These are phyloP conservation scores for Pangasius larnaudii DNA, from an alignment of 2,797 vertebrate genomes.

Conservation along the genomic window DNA sequence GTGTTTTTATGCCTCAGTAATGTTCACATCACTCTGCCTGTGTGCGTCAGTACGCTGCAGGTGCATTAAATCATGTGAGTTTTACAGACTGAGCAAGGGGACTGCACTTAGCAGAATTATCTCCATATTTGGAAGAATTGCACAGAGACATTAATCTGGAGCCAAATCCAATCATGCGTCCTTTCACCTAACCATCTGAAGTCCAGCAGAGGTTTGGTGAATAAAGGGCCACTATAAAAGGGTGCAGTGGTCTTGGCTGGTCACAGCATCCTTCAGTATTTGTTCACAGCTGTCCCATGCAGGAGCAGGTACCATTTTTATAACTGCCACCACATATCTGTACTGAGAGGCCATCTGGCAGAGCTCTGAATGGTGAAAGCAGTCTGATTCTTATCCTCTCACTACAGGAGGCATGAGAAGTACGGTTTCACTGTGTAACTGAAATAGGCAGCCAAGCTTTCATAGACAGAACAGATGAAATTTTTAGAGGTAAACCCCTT, in stretches of 20 bases:
- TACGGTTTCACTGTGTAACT: slow-evolving; percentile 22
- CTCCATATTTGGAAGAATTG: slow-evolving; percentile 61
- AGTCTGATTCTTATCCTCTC: slow-evolving; percentile 38
- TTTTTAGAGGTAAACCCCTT: background rate
- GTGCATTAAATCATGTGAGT: slow-evolving; percentile 49
- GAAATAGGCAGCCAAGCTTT: slow-evolving; percentile 12
- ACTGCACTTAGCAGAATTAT: slow-evolving; percentile 54
- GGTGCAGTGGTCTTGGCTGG: slow-evolving; percentile 53
- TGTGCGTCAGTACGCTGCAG: slow-evolving; percentile 43
- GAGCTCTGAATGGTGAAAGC: slow-evolving; percentile 33
- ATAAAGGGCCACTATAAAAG: slow-evolving; percentile 48
- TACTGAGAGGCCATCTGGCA: slow-evolving; percentile 39
- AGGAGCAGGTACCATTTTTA: slow-evolving; percentile 58
- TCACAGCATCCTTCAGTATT: slow-evolving; percentile 58
- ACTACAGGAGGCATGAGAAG: slow-evolving; percentile 11
- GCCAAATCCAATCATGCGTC: slow-evolving; percentile 64
- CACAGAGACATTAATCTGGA: slow-evolving; percentile 46
- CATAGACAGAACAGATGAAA: background rate
- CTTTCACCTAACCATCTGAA: slow-evolving; percentile 57
- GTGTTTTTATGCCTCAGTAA: slow-evolving; percentile 27
- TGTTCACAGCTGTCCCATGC: slow-evolving; percentile 58
- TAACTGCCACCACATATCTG: slow-evolving; percentile 40
- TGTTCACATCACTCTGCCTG: slow-evolving; percentile 20
- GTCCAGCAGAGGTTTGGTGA: slow-evolving; percentile 24
- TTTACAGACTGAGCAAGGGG: slow-evolving; percentile 24